Percentiles rank a stretch among this genome's conserved stretches.
phyloP scores from a whole-genome alignment of 2,113 vertebrate species.

The Azemiops feae region DNA sequence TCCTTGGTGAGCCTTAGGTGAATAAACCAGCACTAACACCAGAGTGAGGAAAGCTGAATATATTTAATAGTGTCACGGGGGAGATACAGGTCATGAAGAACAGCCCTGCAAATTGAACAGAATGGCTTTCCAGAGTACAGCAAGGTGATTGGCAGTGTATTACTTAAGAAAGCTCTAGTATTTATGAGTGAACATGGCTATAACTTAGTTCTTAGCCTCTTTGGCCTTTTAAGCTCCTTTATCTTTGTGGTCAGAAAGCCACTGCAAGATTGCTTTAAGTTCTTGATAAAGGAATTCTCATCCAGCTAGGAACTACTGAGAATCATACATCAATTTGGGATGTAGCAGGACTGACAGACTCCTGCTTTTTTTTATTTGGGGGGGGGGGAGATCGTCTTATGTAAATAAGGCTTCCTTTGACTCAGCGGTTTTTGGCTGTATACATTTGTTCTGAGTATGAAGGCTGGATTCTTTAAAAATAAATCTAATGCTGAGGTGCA shows the following conservation, averaged over 20 bases:
- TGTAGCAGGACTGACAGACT: not conserved
- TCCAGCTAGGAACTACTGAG: not conserved
- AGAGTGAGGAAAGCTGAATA: not conserved
- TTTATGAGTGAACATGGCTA: constrained; percentile 13
- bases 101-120: not conserved
- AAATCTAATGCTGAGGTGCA: not conserved
- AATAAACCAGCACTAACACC: not conserved
- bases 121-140: not conserved
- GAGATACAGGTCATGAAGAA: not conserved
- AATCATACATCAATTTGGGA: not conserved
- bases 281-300: constrained; percentile 10
- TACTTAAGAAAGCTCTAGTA: constrained; percentile 5
- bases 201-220: constrained; percentile 14
- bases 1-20: not conserved
- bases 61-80: not conserved
- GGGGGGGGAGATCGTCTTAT: not conserved
- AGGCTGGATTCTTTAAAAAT: not conserved
- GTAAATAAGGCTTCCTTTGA: not conserved
- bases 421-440: not conserved
- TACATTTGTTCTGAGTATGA: not conserved
- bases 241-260: constrained; percentile 17
- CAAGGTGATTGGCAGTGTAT: constrained; percentile 1
- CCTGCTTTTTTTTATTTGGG: not conserved
- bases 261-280: constrained; percentile 18
- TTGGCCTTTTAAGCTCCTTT: constrained; percentile 21